Evolutionary conservation across 2,113 vertebrate species (phyloP).

Genomic region (Spheniscus mendiculus): DNA sequence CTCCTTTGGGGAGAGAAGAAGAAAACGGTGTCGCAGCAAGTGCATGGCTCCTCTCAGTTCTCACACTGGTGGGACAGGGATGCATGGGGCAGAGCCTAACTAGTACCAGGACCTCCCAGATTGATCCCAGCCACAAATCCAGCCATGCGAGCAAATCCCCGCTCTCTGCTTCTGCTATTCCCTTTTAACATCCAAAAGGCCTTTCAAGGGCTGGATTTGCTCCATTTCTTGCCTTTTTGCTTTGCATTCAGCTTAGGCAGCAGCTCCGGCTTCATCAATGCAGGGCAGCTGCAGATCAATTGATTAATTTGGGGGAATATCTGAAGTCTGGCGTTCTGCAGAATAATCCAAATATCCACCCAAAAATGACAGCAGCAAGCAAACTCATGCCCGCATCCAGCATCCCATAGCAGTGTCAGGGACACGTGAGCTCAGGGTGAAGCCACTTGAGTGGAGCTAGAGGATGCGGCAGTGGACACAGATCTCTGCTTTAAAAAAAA

Average conservation of each 20-base stretch:
- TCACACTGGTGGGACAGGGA: rapidly evolving
- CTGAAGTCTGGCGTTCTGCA: neutral
- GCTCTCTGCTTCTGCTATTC: rapidly evolving
- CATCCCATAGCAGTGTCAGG: rapidly evolving
- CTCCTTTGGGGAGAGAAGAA: slow-evolving; percentile 68
- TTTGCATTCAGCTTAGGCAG: neutral
- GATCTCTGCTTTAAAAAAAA: neutral
- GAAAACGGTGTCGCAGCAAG: rapidly evolving
- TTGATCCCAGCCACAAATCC: rapidly evolving
- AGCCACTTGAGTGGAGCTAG: rapidly evolving
- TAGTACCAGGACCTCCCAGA: rapidly evolving
- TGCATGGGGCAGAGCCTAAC: rapidly evolving
- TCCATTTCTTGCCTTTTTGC: neutral
- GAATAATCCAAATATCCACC: neutral
- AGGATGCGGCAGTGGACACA: neutral
- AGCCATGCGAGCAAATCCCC: rapidly evolving
- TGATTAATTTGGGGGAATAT: neutral
- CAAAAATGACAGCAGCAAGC: rapidly evolving
- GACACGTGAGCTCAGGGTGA: rapidly evolving
- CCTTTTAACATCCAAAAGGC: neutral
- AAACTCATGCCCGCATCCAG: neutral
- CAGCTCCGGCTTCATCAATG: rapidly evolving
- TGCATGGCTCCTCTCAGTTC: rapidly evolving
- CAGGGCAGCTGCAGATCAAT: neutral
- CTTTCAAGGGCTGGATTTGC: neutral